Evolutionary conservation across 2,113 vertebrate species (phyloP), one percentile per base, ranked within the genome.

Genomic region (Cichladusa arquata): DNA sequence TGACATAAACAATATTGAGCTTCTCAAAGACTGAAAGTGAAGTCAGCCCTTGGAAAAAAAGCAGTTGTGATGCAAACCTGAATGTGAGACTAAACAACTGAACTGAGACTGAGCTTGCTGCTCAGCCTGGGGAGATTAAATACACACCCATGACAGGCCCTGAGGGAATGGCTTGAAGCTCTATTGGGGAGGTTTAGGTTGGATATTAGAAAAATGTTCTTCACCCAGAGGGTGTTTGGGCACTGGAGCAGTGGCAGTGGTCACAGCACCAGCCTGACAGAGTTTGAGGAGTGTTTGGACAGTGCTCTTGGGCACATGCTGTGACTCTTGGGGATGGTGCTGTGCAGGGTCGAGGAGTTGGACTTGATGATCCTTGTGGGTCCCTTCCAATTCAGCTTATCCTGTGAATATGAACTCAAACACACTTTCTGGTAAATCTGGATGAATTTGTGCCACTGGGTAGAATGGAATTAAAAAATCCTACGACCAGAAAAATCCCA

Each of bases 231-330:
- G 5, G 7, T 77, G 31, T 0, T 2, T 6, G 14, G 31, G 26
- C 36, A 44, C 53, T 67, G 71, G 40, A 44, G 18, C 51, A 42
- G 44, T 15, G 33, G 24, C n/a, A 31, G 31, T 44, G 31, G 72
- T 51, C 62, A 33, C 44, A 76, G 36, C 44, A 67, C 17, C 48
- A 44, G 16, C 13, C 44, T 58, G 44, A 26, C 31, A 36, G 71
- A 58, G 17, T 4, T 67, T 0, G 1, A 3, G 22, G 6, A 36
- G 14, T 3, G 3, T 51, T 77, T 60, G 20, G 33, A 51, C 12
- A 57, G 0, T 58, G 20, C 26, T 14, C 36, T 60, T 0, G 0
- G 26, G 14, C 3, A 50, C 8, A 6, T 0, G 7, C 8, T 6
- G 44, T 60, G 53, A 44, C 17, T 36, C 36, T 15, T 22, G 53